Evolutionary conservation across 1,140 invertebrate species (phyloP).

Genomic region (Halesus radiatus): DNA sequence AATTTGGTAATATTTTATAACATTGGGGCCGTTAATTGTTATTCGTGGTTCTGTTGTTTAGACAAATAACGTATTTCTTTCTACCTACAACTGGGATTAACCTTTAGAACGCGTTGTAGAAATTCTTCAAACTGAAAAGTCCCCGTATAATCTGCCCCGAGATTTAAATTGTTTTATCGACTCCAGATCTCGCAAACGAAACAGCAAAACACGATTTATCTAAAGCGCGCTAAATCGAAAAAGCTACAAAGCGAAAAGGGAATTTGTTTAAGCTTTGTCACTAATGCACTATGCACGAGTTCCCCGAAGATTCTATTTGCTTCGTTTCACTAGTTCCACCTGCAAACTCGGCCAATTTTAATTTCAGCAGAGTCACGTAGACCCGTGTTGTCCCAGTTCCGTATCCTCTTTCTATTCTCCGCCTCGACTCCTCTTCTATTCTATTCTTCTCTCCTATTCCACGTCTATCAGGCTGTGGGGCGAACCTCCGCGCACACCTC

Average conservation of each 20-base stretch:
- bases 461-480: neutral
- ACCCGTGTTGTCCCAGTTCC: conserved; percentile 35
- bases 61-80: too few relatives aligned
- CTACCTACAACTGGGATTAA: too few relatives aligned
- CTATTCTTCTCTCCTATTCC: conserved; percentile 2
- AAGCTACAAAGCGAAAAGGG: conserved; percentile 15
- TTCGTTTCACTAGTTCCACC: conserved; percentile 20
- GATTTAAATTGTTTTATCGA: too few relatives aligned
- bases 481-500: neutral
- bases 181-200: neutral
- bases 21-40: too few relatives aligned
- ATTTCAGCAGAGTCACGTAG: conserved; percentile 42
- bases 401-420: too few relatives aligned
- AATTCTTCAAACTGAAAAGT: too few relatives aligned
- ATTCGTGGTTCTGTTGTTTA: too few relatives aligned
- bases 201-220: conserved; percentile 3
- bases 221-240: neutral
- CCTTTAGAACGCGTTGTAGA: too few relatives aligned
- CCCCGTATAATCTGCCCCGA: too few relatives aligned
- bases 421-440: too few relatives aligned
- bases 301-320: neutral
- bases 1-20: too few relatives aligned
- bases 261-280: conserved; percentile 18
- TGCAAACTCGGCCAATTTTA: conserved; percentile 37
- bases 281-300: conserved; percentile 7